phyloP scores from a whole-genome alignment of 2,113 vertebrate species.

The Acrocephalus arundinaceus region DNA sequence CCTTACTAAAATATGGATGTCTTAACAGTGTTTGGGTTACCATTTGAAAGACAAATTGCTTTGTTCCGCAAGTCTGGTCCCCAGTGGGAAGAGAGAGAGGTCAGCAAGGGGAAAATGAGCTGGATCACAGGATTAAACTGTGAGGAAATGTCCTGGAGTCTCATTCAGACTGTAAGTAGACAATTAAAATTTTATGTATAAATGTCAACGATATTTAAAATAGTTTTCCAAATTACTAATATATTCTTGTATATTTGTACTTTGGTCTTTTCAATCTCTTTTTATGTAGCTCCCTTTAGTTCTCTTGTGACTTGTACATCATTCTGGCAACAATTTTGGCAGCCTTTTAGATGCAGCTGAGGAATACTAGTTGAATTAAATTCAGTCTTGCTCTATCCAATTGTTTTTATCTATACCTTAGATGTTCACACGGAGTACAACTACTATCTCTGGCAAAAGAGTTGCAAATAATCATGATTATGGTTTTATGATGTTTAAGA shows the following conservation, averaged over 20 bases:
- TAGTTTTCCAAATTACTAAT: background rate
- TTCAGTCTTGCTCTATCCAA: background rate
- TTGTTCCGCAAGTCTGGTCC: background rate
- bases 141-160: background rate
- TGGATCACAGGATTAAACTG: background rate
- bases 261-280: constrained; percentile 37
- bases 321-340: background rate
- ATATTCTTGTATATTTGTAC: background rate
- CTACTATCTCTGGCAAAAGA: background rate
- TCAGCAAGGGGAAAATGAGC: background rate
- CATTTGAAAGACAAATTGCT: background rate
- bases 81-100: background rate
- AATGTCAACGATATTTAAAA: background rate
- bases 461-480: background rate
- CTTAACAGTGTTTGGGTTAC: background rate
- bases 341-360: constrained; percentile 26
- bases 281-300: constrained; percentile 10
- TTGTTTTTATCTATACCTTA: background rate
- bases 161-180: constrained; percentile 3
- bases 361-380: constrained; percentile 26
- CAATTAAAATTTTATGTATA: background rate
- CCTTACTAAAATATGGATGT: background rate
- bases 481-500: background rate
- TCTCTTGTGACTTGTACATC: constrained; percentile 23
- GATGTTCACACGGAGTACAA: background rate